Conservation (phyloP, 2,888 invertebrate species). For the Tetragnatha montana region DNA sequence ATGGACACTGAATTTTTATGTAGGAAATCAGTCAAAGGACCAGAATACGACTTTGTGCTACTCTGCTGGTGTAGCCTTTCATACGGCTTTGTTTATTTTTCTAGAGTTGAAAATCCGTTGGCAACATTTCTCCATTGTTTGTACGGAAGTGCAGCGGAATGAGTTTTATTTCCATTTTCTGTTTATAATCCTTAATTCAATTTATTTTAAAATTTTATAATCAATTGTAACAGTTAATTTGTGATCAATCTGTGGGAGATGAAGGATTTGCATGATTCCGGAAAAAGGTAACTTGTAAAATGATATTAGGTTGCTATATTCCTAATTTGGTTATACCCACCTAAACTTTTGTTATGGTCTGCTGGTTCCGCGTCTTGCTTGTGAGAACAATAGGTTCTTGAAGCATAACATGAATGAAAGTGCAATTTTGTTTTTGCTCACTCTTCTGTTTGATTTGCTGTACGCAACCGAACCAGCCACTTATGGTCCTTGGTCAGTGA, state of each 20-base stretch:
- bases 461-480: constrained; percentile 38
- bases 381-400: constrained; percentile 58
- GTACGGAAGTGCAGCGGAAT: constrained; percentile 68
- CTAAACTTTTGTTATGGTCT: constrained; percentile 56
- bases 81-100: constrained; percentile 1
- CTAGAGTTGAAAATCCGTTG: constrained; percentile 11
- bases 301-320: constrained; percentile 28
- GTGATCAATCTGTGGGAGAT: constrained; percentile 38
- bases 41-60: too few species aligned
- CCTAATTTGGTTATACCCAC: constrained; percentile 63
- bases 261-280: constrained; percentile 40
- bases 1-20: too few species aligned
- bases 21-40: too few species aligned
- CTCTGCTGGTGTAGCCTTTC: background rate
- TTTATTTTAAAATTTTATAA: constrained; percentile 17
- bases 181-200: constrained; percentile 27
- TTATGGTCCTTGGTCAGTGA: constrained; percentile 21
- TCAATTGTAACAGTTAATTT: background rate
- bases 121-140: constrained; percentile 61
- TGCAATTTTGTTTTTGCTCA: constrained; percentile 41
- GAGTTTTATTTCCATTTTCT: constrained; percentile 46
- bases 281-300: constrained; percentile 46
- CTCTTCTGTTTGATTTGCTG: constrained; percentile 45
- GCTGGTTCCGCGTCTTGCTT: constrained; percentile 61
- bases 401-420: constrained; percentile 64